Percentiles rank a stretch among this genome's conserved stretches.
Evolutionary conservation across 2,797 vertebrate species (phyloP).

Genomic region (Falco rusticolus): DNA sequence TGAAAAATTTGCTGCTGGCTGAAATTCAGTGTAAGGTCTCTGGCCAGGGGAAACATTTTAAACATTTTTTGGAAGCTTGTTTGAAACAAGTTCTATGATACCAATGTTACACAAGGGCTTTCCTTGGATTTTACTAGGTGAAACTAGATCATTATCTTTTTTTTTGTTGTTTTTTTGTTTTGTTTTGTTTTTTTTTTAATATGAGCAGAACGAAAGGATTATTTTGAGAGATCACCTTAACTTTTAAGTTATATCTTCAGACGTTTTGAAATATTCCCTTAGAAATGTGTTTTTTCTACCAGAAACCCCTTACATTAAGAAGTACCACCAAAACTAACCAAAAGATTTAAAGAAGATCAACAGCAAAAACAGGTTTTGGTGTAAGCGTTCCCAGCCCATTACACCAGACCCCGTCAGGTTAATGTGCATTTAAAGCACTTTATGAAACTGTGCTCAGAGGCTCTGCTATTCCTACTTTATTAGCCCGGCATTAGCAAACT

Average conservation of each 20-base stretch:
- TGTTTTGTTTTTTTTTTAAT: not conserved
- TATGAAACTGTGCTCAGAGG: accelerated
- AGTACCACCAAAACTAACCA: not conserved
- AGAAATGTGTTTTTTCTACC: not conserved
- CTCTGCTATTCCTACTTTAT: not conserved
- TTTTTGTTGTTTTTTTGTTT: too few species aligned
- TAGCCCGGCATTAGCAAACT: not conserved
- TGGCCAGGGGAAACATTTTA: slow-evolving; percentile 52
- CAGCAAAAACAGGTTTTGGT: accelerated
- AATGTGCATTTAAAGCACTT: not conserved
- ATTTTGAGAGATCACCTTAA: not conserved
- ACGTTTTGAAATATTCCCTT: not conserved
- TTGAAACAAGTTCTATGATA: slow-evolving; percentile 42
- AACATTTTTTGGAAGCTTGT: slow-evolving; percentile 52
- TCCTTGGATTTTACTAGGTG: not conserved
- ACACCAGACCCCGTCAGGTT: not conserved
- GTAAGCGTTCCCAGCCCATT: not conserved
- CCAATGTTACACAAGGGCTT: not conserved
- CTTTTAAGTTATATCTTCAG: not conserved
- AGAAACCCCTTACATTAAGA: not conserved
- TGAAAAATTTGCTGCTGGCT: slow-evolving; percentile 71
- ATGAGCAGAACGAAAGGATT: not conserved
- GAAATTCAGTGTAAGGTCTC: slow-evolving; percentile 62
- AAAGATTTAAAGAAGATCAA: not conserved
- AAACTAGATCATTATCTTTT: not conserved